Evolutionary conservation across 1,140 invertebrate species (phyloP), one percentile per base, ranked within the genome.

Genomic region (Drosophila pachea): DNA sequence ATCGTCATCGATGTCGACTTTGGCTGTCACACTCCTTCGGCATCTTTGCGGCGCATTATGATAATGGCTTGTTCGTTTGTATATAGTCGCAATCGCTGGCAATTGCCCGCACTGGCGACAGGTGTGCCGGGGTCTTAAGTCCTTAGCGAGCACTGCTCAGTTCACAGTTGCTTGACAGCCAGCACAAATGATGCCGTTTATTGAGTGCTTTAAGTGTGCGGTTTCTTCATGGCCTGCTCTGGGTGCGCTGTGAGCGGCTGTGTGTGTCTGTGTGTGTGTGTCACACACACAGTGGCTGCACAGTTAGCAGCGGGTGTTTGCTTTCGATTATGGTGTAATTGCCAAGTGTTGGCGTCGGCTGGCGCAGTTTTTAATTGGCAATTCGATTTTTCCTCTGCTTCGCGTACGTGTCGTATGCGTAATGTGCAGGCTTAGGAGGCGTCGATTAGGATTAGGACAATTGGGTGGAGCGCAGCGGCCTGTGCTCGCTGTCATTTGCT

Each of bases 31-130:
- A 43, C 47, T 68, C 50, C 59, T 55, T 47, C 68, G 62, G 48
- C 62, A 70, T 65, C 62, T 67, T 71, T 31, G 63, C 40, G 64
- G 56, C 65, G 54, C 77, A 86, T 86, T 86, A 86, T 86, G 81
- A 77, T 86, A 86, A 86, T 86, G 77, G 84, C 76, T 74, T 86
- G 81, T 81, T 84, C 78, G 79, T 84, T 84, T 83, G 79, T 78
- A 56, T 63, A 68, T 50, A 65, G 61, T 65, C 68, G 33, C 47
- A 64, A 56, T 63, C 52, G 50, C 43, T 38, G 63, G 65, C 60
- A 63, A 55, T 68, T 68, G 61, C 36, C 45, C 14, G 31, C 11
- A 54, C 54, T 54, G 69, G 66, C 52, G 73, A 69, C 66, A 73
- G 73, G 47, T 73, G 61, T 45, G 49, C 31, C 54, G 33, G 50